Evolutionary conservation across 1,140 invertebrate species (phyloP).

Genomic region (Macrobrachium nipponense): DNA sequence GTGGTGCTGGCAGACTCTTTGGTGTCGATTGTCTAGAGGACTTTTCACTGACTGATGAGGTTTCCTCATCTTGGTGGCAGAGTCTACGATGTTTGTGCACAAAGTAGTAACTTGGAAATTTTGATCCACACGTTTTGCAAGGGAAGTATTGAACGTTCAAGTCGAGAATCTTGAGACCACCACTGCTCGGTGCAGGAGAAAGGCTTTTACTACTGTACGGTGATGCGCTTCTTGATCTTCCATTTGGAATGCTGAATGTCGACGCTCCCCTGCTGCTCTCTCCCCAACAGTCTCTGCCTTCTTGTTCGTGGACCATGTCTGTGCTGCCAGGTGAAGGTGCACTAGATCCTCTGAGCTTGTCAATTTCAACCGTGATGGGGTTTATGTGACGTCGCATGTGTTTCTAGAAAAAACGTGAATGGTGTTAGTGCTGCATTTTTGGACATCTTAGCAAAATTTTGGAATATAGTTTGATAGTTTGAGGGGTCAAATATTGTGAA

Average conservation of each 20-base stretch:
- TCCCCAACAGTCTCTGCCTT: too few species aligned
- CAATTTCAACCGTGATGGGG: constrained; percentile 68
- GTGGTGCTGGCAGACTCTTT: not conserved
- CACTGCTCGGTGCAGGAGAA: constrained; percentile 68
- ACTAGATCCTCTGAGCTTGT: constrained; percentile 52
- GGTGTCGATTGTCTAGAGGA: not conserved
- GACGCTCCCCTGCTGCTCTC: constrained; percentile 1
- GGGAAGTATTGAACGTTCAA: constrained; percentile 91
- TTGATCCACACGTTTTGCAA: constrained; percentile 90
- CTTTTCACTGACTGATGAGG: not conserved
- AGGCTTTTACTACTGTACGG: constrained; percentile 22
- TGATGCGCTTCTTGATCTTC: constrained; percentile 28
- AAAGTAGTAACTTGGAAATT: constrained; percentile 93
- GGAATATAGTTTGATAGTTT: too few species aligned
- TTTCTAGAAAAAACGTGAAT: constrained; percentile 70
- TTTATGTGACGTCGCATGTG: constrained; percentile 80
- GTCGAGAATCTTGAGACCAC: constrained; percentile 75
- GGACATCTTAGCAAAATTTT: not conserved
- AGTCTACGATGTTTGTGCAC: constrained; percentile 90
- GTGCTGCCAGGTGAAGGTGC: constrained; percentile 47
- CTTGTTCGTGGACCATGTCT: not conserved
- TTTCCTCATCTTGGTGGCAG: constrained; percentile 73
- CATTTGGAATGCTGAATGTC: not conserved
- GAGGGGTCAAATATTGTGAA: not conserved
- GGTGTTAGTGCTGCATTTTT: not conserved